These are phyloP conservation scores for Augochlora pura DNA, from an alignment of 1,140 invertebrate genomes.

Conservation along the genomic window DNA sequence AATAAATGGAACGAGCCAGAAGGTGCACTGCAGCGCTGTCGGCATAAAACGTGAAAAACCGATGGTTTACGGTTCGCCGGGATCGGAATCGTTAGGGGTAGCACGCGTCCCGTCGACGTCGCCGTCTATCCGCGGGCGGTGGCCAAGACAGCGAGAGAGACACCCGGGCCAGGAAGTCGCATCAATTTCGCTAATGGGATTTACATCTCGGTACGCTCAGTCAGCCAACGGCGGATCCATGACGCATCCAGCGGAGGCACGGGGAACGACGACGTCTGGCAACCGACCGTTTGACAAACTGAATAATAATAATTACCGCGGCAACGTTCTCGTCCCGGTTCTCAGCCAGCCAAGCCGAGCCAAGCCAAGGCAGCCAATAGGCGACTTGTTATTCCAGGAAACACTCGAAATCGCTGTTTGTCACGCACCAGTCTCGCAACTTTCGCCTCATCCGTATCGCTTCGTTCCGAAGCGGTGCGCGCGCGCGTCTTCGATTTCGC, in stretches of 20 bases:
- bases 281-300: slow-evolving; percentile 55
- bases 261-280: slow-evolving; percentile 32
- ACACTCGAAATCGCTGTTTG: slow-evolving; percentile 36
- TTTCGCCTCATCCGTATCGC: slow-evolving; percentile 14
- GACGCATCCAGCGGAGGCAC: slow-evolving; percentile 36
- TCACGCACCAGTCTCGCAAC: slow-evolving; percentile 37
- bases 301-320: slow-evolving; percentile 65
- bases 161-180: slow-evolving; percentile 61
- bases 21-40: no score
- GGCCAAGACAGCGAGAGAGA: slow-evolving; percentile 7
- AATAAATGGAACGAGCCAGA: no score
- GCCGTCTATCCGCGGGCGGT: not conserved
- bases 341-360: not conserved
- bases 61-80: not conserved
- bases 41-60: not conserved
- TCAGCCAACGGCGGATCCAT: slow-evolving; percentile 53
- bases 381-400: slow-evolving; percentile 50
- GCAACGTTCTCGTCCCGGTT: slow-evolving; percentile 13
- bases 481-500: slow-evolving; percentile 43
- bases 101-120: slow-evolving; percentile 10
- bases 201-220: slow-evolving; percentile 63
- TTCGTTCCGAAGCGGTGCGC: slow-evolving; percentile 2
- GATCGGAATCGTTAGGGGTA: slow-evolving; percentile 9
- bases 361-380: slow-evolving; percentile 7
- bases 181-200: slow-evolving; percentile 72